Conservation (phyloP, 2,113 vertebrate genomes). For the Sylvilagus bachmani region DNA sequence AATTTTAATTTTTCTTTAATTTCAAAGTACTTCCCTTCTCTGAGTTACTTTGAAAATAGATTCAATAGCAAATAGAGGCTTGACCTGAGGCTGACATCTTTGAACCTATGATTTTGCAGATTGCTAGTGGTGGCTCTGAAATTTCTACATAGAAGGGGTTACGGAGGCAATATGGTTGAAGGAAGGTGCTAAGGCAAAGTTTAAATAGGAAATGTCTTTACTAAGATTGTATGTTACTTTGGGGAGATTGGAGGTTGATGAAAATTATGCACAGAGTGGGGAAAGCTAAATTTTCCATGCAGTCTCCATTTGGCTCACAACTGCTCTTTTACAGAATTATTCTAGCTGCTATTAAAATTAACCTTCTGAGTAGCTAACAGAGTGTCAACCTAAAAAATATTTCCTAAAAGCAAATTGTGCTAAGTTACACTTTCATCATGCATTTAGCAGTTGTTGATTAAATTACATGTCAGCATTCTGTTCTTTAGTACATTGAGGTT, state of each 20-base stretch:
- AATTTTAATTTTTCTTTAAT: constrained; percentile 61
- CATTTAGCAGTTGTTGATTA: constrained; percentile 43
- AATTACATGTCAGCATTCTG: constrained; percentile 48
- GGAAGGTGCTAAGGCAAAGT: not conserved
- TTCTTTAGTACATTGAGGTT: not conserved
- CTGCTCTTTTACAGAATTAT: constrained; percentile 57
- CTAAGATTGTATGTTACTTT: not conserved
- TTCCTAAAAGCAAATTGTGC: constrained; percentile 54
- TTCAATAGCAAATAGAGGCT: constrained; percentile 69
- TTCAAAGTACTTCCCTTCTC: constrained; percentile 73
- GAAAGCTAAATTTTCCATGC: not conserved
- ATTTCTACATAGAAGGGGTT: not conserved
- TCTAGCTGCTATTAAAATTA: constrained; percentile 66
- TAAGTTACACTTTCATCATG: not conserved
- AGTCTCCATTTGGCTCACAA: not conserved
- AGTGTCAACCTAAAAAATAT: not conserved
- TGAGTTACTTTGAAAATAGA: constrained; percentile 66
- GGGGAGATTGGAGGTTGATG: not conserved
- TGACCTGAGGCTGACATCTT: constrained; percentile 65
- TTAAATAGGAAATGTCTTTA: not conserved
- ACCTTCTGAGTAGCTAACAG: constrained; percentile 45
- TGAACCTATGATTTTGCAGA: constrained; percentile 59
- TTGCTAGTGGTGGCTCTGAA: not conserved
- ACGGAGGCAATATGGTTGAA: not conserved
- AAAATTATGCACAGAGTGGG: not conserved